Evolutionary conservation across 2,113 vertebrate species (phyloP).

Genomic region (Acrocephalus arundinaceus): DNA sequence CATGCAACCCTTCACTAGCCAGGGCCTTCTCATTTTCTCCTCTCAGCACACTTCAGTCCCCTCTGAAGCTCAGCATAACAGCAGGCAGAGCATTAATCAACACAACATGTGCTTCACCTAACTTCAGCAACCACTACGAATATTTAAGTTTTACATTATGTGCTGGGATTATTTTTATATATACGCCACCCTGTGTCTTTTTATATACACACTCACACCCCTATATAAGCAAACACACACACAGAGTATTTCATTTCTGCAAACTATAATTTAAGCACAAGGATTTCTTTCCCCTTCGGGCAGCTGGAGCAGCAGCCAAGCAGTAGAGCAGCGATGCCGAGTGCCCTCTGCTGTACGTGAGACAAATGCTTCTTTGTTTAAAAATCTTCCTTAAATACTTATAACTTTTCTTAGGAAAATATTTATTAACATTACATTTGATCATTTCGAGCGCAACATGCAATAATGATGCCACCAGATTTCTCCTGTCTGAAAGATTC

Average conservation of each 20-base stretch:
- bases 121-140: neutral
- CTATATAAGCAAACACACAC: constrained; percentile 21
- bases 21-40: neutral
- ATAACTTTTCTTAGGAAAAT: neutral
- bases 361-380: constrained; percentile 13
- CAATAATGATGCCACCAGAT: neutral
- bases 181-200: constrained; percentile 32
- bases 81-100: constrained; percentile 37
- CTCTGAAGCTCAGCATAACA: neutral
- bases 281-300: neutral
- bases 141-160: constrained; percentile 28
- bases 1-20: neutral
- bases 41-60: neutral
- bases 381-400: neutral
- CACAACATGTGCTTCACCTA: constrained; percentile 10
- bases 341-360: constrained; percentile 74
- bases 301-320: neutral
- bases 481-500: neutral
- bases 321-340: neutral
- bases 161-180: constrained; percentile 50
- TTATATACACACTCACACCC: constrained; percentile 9
- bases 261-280: neutral
- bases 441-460: rapidly evolving
- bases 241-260: constrained; percentile 7
- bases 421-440: neutral